Evolutionary conservation across 2,888 invertebrate species (phyloP).

Genomic region (Muschampia plurimacula): DNA sequence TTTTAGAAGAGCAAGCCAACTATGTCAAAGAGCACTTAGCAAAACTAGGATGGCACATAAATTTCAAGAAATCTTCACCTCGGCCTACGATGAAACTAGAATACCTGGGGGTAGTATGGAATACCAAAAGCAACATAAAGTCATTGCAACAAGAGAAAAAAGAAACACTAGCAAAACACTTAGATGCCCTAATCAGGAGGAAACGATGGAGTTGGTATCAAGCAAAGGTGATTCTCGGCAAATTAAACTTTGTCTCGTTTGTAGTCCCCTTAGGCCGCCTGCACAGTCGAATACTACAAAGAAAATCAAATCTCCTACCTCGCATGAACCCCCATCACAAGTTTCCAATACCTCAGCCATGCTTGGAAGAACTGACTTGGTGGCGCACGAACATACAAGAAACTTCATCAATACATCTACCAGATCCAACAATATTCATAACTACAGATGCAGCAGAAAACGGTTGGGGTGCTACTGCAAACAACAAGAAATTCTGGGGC

Average conservation of each 20-base stretch:
- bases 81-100: not conserved
- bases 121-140: slow-evolving; percentile 3
- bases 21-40: not conserved
- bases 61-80: not conserved
- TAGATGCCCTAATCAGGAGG: not conserved
- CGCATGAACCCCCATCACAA: not conserved
- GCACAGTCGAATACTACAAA: not conserved
- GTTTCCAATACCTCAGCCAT: not conserved
- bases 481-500: not conserved
- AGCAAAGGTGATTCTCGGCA: not conserved
- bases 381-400: not conserved
- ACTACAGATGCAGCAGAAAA: not conserved
- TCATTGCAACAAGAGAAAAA: not conserved
- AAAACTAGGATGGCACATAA: slow-evolving; percentile 1
- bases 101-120: not conserved
- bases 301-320: not conserved
- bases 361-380: not conserved
- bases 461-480: not conserved
- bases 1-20: not conserved
- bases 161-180: not conserved
- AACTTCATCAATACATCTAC: not conserved
- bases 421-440: not conserved
- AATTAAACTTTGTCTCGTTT: not conserved
- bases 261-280: not conserved
- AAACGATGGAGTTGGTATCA: not conserved